Conservation (phyloP, 2,888 invertebrate genomes). For the Apamea anceps region DNA sequence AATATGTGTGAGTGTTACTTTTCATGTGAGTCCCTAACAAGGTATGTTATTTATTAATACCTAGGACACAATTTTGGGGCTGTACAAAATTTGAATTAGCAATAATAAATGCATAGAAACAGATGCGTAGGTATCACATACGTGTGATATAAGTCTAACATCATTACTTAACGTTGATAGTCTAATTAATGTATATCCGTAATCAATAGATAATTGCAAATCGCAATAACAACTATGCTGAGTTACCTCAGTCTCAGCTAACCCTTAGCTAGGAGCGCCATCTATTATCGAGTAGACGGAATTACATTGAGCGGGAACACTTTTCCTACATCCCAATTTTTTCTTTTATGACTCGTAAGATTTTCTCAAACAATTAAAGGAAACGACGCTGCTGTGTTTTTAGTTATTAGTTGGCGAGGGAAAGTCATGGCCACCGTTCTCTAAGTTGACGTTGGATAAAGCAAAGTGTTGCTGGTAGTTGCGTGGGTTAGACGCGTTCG, state of each 20-base stretch:
- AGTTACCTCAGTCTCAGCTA: neutral
- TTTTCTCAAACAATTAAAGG: conserved; percentile 67
- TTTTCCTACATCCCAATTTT: conserved; percentile 41
- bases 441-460: conserved; percentile 67
- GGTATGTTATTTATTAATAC: neutral
- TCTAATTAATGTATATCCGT: neutral
- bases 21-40: neutral
- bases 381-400: conserved; percentile 70
- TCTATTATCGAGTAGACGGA: conserved; percentile 53
- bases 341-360: conserved; percentile 17
- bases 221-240: neutral
- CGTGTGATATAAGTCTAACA: neutral
- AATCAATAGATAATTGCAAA: conserved; percentile 12
- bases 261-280: conserved; percentile 44
- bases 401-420: conserved; percentile 73
- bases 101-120: neutral
- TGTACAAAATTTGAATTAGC: neutral
- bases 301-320: conserved; percentile 37
- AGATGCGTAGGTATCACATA: neutral
- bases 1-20: neutral
- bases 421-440: conserved; percentile 84
- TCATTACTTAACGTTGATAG: neutral
- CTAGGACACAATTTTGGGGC: too few relatives aligned
- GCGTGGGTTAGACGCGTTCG: conserved; percentile 77
- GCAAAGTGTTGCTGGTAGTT: conserved; percentile 71